Evolutionary conservation across 2,797 vertebrate genomes (phyloP), one percentile per base, ranked within the genome.

Genomic region (Danio albolineatus): DNA sequence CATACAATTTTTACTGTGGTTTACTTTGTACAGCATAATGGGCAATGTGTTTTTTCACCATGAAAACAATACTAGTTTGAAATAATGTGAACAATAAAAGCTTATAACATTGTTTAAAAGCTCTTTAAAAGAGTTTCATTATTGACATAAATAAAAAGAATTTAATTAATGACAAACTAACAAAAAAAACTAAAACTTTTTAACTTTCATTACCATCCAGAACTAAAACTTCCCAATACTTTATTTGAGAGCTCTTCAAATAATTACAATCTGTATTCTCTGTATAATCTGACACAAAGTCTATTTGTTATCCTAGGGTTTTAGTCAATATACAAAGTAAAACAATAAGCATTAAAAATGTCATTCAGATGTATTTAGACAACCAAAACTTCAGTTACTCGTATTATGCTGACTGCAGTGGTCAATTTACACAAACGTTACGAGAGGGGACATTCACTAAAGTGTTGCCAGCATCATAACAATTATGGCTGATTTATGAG

Each of bases 401-500:
- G n/a, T 53, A 59, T 41, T 1, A 41, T 44, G 61, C 57, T 80
- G 73, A 77, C 39, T 66, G 61, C 54, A 76, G 12, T 78, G 13
- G 16, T 51, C 64, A 1, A 44, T 83, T 85, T 79, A 83, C 43
- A 79, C 43, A 6, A 73, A 70, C 67, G 79, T 85, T 65, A 70
- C 57, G 41, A 76, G 59, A 77, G 70, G 12, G 17, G 36, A 51
- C 36, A 54, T 73, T 43, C 56, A 59, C 54, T 59, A 48, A 78
- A 80, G 57, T 73, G 48, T 62, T 64, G 41, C 71, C 79, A 70
- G 54, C 44, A 61, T 82, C 62, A 80, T 80, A 80, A 82, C 59
- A 82, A 77, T 82, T 82, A 73, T 39, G 19, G 17, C 36, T 84
- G 82, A 86, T 84, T 66, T 82, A 84, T 75, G 75, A 12, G 39